These are phyloP conservation scores for Varecia variegata DNA, from an alignment of 2,797 vertebrate genomes.

Conservation along the genomic window DNA sequence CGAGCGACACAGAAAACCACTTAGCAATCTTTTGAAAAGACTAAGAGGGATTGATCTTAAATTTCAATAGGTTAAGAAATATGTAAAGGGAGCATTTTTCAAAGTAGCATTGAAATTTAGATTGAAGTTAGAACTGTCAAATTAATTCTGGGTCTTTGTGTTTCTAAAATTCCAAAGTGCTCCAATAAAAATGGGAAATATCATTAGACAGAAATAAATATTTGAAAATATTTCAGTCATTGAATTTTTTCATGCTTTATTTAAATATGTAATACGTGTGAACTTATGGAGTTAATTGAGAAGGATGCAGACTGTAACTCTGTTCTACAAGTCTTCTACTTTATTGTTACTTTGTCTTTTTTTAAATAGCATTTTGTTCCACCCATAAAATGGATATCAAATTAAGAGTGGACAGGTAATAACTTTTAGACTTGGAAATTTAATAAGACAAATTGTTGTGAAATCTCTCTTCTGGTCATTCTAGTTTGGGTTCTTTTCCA, in stretches of 20 bases:
- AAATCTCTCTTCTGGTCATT: background rate
- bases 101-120: background rate
- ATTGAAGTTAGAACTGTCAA: background rate
- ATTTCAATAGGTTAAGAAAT: background rate
- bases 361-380: background rate
- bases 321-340: background rate
- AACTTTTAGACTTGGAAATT: background rate
- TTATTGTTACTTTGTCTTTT: background rate
- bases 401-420: background rate
- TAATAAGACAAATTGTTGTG: background rate
- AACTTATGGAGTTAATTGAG: background rate
- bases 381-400: background rate
- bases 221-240: background rate
- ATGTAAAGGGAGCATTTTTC: background rate
- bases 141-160: background rate
- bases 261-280: background rate
- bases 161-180: background rate
- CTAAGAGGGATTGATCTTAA: background rate
- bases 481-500: background rate
- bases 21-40: background rate
- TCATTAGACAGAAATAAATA: background rate
- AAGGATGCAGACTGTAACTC: background rate
- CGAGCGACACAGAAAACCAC: background rate
- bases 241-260: background rate
- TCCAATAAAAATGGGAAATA: background rate